A percentile compares a stretch with the other conserved stretches of the same genome.
These are phyloP conservation scores for Nemapogon koenigi DNA, from an alignment of 2,888 invertebrate species.

Conservation along the genomic window DNA sequence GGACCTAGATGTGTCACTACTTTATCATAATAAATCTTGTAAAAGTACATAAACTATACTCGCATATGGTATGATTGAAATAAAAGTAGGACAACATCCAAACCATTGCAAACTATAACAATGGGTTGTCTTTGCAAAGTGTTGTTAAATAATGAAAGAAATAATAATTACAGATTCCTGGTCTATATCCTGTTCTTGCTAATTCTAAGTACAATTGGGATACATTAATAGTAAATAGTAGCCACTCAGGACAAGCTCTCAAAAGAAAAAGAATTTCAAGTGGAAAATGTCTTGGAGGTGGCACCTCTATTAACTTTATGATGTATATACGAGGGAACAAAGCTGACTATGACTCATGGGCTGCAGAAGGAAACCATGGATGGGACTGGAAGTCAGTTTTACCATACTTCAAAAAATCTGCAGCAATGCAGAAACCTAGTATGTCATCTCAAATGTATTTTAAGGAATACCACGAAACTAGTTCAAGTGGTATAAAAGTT, in stretches of 20 bases:
- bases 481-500: background rate
- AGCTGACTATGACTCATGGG: slow-evolving; percentile 64
- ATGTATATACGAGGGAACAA: slow-evolving; percentile 69
- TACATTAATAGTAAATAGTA: slow-evolving; percentile 2
- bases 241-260: slow-evolving; percentile 5
- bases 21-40: too few relatives aligned
- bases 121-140: slow-evolving; percentile 11
- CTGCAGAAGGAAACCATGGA: slow-evolving; percentile 46
- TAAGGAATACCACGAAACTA: slow-evolving; percentile 1
- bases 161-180: slow-evolving; percentile 18
- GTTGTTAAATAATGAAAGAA: slow-evolving; percentile 18
- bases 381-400: slow-evolving; percentile 66
- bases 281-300: slow-evolving; percentile 72
- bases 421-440: slow-evolving; percentile 18
- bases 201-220: slow-evolving; percentile 5
- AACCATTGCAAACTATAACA: slow-evolving; percentile 13
- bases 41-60: too few relatives aligned
- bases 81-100: slow-evolving; percentile 12
- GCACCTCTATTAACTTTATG: slow-evolving; percentile 71
- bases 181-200: slow-evolving; percentile 2
- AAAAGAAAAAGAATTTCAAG: slow-evolving; percentile 42
- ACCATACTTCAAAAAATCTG: slow-evolving; percentile 23
- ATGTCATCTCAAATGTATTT: slow-evolving; percentile 17
- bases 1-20: too few relatives aligned
- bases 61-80: too few relatives aligned